phyloP scores from a whole-genome alignment of 30 jellyfish, hydroid and myxozoan genomes.

The Pseudorhiza aurosa region DNA sequence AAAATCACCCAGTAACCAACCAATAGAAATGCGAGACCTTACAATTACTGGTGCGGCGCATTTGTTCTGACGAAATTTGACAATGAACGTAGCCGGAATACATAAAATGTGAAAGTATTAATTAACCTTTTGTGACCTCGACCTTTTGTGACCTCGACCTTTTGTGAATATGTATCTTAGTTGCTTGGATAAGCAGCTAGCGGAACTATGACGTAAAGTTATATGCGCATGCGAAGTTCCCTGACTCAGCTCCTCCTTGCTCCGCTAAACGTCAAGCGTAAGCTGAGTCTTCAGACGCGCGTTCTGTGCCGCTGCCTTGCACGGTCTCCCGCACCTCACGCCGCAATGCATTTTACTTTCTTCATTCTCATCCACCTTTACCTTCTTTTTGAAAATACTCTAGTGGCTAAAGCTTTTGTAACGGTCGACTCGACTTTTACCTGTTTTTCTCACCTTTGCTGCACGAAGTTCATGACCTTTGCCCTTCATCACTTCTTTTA shows the following conservation, averaged over 20 bases:
- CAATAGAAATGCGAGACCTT: too few relatives aligned
- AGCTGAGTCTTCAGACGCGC: not conserved
- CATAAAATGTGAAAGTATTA: too few relatives aligned
- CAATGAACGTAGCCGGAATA: too few relatives aligned
- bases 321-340: not conserved
- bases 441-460: conserved; percentile 1
- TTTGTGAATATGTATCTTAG: too few relatives aligned
- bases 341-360: not conserved
- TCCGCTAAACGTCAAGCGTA: not conserved
- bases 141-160: too few relatives aligned
- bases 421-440: not conserved
- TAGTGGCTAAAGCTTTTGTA: conserved; percentile 4
- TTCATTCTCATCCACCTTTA: not conserved
- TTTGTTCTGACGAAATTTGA: too few relatives aligned
- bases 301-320: not conserved
- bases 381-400: not conserved
- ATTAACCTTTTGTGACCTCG: too few relatives aligned
- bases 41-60: too few relatives aligned
- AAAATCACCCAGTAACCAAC: too few relatives aligned
- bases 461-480: not conserved
- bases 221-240: too few relatives aligned
- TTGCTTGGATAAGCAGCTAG: too few relatives aligned
- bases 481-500: not conserved
- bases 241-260: conserved; percentile 4
- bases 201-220: too few relatives aligned